Conservation (phyloP, 2,797 vertebrate species). For the Danio aesculapii region DNA sequence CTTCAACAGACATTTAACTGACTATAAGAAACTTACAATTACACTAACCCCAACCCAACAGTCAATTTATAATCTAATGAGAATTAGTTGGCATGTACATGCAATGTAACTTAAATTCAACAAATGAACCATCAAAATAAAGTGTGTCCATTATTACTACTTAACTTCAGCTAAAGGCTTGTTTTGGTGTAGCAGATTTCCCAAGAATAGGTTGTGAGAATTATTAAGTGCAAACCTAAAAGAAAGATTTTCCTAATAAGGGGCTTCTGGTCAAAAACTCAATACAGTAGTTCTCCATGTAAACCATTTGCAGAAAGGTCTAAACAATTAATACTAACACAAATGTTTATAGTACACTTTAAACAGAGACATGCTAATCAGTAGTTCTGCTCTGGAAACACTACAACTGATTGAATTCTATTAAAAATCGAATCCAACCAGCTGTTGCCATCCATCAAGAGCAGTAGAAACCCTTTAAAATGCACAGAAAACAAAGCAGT, state of each 20-base stretch:
- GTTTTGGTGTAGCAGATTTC: conserved; percentile 1
- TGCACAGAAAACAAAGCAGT: conserved; percentile 12
- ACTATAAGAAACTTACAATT: too few relatives aligned
- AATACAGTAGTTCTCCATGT: conserved; percentile 5
- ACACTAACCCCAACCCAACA: too few relatives aligned
- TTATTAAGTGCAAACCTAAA: conserved; percentile 10
- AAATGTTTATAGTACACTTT: conserved; percentile 55
- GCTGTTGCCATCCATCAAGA: conserved; percentile 19
- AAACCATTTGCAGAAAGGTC: conserved; percentile 46
- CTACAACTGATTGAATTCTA: conserved; percentile 45
- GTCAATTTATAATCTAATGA: too few relatives aligned
- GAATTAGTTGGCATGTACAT: too few relatives aligned
- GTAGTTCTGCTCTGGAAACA: conserved; percentile 40
- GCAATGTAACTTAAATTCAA: too few relatives aligned
- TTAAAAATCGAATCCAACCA: conserved; percentile 52
- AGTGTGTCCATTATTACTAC: too few relatives aligned
- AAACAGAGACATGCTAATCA: conserved; percentile 56
- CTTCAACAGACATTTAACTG: too few relatives aligned
- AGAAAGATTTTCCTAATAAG: neutral
- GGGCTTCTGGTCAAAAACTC: conserved; percentile 5
- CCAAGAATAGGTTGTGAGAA: neutral
- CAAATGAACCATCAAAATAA: too few relatives aligned
- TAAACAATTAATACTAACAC: conserved; percentile 52
- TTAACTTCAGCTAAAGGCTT: neutral
- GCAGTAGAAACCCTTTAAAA: conserved; percentile 15